Evolutionary conservation across 1,140 invertebrate species (phyloP).

Genomic region (Sinonovacula constricta): DNA sequence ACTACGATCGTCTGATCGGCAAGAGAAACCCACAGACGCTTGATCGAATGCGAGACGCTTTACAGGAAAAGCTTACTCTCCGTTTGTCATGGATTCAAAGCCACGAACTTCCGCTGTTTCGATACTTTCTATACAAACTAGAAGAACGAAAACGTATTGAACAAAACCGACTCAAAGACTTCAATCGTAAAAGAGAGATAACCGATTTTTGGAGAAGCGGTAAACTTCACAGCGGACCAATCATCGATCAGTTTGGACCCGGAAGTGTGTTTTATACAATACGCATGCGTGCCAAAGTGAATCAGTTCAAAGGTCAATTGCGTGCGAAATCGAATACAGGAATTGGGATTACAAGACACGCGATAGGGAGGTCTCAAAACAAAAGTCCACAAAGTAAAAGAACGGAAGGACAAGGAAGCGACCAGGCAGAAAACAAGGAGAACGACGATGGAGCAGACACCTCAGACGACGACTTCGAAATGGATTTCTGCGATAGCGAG

Average conservation of each 20-base stretch:
- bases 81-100: slow-evolving; percentile 58
- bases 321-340: slow-evolving; percentile 3
- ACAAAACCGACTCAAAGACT: slow-evolving; percentile 31
- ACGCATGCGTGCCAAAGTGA: slow-evolving; percentile 65
- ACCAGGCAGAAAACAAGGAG: neutral
- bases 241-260: slow-evolving; percentile 71
- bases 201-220: slow-evolving; percentile 48
- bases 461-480: slow-evolving; percentile 9
- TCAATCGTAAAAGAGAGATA: slow-evolving; percentile 15
- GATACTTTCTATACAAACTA: slow-evolving; percentile 61
- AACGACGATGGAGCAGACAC: neutral
- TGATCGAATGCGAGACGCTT: slow-evolving; percentile 64
- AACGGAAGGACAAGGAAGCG: neutral
- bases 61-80: slow-evolving; percentile 64
- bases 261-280: slow-evolving; percentile 75
- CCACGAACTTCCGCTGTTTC: slow-evolving; percentile 59
- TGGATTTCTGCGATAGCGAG: no score
- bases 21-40: slow-evolving; percentile 70
- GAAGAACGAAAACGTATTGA: slow-evolving; percentile 60
- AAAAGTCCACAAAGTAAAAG: neutral
- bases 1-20: slow-evolving; percentile 74
- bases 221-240: slow-evolving; percentile 62
- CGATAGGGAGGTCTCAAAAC: neutral
- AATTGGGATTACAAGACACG: slow-evolving; percentile 29
- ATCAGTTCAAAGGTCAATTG: slow-evolving; percentile 12